Conservation (phyloP, 2,888 invertebrate species). For the Achlya flavicornis region DNA sequence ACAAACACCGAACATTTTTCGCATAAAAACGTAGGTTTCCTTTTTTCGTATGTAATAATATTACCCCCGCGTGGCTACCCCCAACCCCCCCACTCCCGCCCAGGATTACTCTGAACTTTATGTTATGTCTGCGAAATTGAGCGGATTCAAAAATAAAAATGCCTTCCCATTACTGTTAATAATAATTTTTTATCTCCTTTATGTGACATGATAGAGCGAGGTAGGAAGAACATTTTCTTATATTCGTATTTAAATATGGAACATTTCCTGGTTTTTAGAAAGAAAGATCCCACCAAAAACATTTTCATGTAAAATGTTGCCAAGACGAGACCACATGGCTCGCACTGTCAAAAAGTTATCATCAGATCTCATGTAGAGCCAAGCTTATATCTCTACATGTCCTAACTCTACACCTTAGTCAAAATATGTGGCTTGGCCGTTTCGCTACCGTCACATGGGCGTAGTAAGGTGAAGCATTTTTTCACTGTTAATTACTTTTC, state of each 20-base stretch:
- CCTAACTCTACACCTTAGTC: too few relatives aligned
- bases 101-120: slow-evolving; percentile 55
- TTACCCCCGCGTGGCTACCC: slow-evolving; percentile 51
- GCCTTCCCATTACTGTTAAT: slow-evolving; percentile 36
- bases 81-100: slow-evolving; percentile 22
- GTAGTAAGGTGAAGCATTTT: too few relatives aligned
- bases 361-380: too few relatives aligned
- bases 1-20: slow-evolving; percentile 46
- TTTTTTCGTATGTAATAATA: slow-evolving; percentile 51
- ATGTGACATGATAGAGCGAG: slow-evolving; percentile 4
- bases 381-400: too few relatives aligned
- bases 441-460: too few relatives aligned
- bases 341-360: too few relatives aligned
- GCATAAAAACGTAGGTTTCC: slow-evolving; percentile 48
- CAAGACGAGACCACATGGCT: too few relatives aligned
- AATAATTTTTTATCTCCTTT: slow-evolving; percentile 4
- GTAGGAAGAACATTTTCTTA: not conserved
- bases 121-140: slow-evolving; percentile 54
- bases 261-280: not conserved
- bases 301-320: too few relatives aligned
- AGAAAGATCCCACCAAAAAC: too few relatives aligned
- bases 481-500: too few relatives aligned
- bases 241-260: slow-evolving; percentile 1
- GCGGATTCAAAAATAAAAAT: slow-evolving; percentile 57
- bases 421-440: too few relatives aligned